phyloP scores from a whole-genome alignment of 2,113 vertebrate species.

The Pipa parva region DNA sequence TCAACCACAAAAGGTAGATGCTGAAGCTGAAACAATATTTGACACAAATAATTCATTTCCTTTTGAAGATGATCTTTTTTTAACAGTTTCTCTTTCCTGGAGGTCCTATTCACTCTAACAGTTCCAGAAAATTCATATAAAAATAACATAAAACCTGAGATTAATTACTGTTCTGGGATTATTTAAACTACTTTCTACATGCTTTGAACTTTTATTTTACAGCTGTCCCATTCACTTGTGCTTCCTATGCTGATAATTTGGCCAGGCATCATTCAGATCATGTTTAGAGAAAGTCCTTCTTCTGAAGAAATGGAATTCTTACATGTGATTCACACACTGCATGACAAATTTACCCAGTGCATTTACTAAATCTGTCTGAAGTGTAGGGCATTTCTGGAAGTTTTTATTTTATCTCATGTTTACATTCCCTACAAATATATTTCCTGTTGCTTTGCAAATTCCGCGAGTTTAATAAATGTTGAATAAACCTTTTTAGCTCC shows the following conservation, averaged over 20 bases:
- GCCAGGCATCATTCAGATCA: background rate
- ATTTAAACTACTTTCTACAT: conserved; percentile 34
- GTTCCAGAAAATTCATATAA: conserved; percentile 38
- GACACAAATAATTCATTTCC: conserved; percentile 34
- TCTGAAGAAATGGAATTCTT: background rate
- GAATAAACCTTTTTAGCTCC: too few species aligned
- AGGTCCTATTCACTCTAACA: conserved; percentile 35
- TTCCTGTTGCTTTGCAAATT: too few species aligned
- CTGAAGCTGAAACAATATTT: conserved; percentile 38
- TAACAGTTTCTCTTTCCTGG: conserved; percentile 36
- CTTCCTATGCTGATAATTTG: conserved; percentile 28
- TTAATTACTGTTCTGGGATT: conserved; percentile 41
- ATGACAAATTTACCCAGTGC: too few species aligned
- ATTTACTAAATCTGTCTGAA: too few species aligned
- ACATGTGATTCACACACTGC: too few species aligned
- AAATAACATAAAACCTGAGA: conserved; percentile 38
- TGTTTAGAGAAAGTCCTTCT: background rate
- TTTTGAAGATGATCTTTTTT: conserved; percentile 39
- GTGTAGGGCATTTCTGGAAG: too few species aligned
- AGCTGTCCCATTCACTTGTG: conserved; percentile 40
- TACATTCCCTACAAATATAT: too few species aligned
- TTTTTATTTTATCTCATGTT: too few species aligned
- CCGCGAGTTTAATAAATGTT: too few species aligned
- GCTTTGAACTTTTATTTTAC: conserved; percentile 42
- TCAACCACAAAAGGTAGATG: conserved; percentile 39